Evolutionary conservation across 2,113 vertebrate genomes (phyloP), one percentile per base, ranked within the genome.

Genomic region (Narcine bancroftii): DNA sequence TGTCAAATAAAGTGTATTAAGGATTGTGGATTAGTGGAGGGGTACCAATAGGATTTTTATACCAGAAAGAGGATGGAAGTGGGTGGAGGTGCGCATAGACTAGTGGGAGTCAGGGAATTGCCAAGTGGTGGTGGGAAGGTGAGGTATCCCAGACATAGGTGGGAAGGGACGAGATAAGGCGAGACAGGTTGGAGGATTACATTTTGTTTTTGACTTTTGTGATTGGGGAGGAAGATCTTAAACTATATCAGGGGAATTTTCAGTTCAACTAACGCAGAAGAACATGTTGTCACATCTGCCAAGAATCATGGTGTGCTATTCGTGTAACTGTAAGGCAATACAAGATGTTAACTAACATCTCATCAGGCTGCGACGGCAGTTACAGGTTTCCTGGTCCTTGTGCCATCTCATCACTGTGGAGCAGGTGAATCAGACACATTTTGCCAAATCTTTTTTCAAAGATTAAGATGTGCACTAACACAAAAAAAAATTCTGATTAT

Each of bases 391-490:
- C 13, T 33, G 15, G 60, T 1, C 63, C 63, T 89, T 89, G 53
- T 47, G 60, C 19, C 85, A 89, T 42, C 42, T 56, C n/a, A 26
- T 50, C 85, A 89, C 56, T 66, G 60, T n/a, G 65, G 36, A 65
- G 36, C 60, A 39, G 42, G 60, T 15, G 36, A 89, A 89, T 53
- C 53, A 42, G 85, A 66, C n/a, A 19, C 56, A 65, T 89, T 89
- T 89, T 10, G 26, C 56, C 42, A 89, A 89, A 89, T 65, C 66
- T 60, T 36, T 93, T 75, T 93, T 93, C 60, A 11, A 63, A 93
- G 94, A 95, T 94, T 95, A 93, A 95, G 96, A 95, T 94, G 92
- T 94, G 92, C 94, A 93, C 94, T 94, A 95, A 93, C 94, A 93
- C 50, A 0, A 92, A 94, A 0, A 92, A 94, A 93, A 95, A 94